Evolutionary conservation across 2,113 vertebrate species (phyloP), one percentile per base, ranked within the genome.

Genomic region (Hystrix brachyura): DNA sequence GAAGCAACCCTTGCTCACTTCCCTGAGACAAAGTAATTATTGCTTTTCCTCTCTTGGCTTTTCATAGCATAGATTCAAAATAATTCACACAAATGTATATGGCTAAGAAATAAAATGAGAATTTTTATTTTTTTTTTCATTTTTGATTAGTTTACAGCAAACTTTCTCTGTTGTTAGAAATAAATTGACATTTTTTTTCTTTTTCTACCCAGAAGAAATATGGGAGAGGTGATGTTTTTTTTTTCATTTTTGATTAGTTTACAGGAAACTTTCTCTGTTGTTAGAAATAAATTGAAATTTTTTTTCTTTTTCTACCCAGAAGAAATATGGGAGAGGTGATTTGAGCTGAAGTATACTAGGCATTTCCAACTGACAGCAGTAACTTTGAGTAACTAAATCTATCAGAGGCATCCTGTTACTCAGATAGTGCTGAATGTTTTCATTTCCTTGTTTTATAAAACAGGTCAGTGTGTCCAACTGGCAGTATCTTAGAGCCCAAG

Each of bases 381-480:
- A 90, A 94, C 43, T 80, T 65, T 74, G 34, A 82, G 29, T 88
- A 86, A 96, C 76, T 38, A 88, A 95, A 91, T 91, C 64, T 51
- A 91, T 71, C 91, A 95, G 87, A 93, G 7, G 53, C 79, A 78
- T 87, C 81, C 69, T 55, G 69, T 84, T 94, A 78, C 29, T 87
- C n/a, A 94, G n/a, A 85, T 1, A 81, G 43, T 46, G 43, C 21
- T 78, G 48, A 85, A 65, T 89, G 69, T 93, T 94, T 95, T 96
- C 94, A 95, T 94, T 97, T 96, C 91, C 38, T 88, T 95, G 51
- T 94, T 96, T 57, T 89, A n/a, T 93, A 88, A 95, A 97, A 97
- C 72, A 92, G 85, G 92, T 97, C 90, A 92, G 8, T 55, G 15
- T 84, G 76, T 87, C 48, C 95, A 94, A 62, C 57, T 96, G 94